Evolutionary conservation across 2,888 invertebrate genomes (phyloP).

Genomic region (Drosophila affinis): DNA sequence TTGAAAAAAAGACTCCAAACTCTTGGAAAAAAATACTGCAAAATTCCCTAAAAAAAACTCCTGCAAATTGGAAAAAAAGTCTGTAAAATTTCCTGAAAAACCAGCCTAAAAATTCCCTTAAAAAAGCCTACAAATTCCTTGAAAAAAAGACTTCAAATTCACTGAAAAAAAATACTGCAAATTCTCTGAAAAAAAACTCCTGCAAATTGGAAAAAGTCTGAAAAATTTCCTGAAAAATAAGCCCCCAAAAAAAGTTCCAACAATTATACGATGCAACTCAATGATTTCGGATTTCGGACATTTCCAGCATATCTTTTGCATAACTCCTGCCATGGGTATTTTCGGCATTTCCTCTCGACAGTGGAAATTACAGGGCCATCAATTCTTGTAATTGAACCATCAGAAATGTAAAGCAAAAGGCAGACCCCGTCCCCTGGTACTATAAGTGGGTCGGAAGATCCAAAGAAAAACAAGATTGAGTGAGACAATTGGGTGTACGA

Average conservation of each 20-base stretch:
- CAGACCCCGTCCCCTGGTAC: conserved; percentile 7
- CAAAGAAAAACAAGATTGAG: conserved; percentile 18
- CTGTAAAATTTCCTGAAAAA: neutral
- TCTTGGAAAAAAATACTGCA: neutral
- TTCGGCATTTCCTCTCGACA: conserved; percentile 5
- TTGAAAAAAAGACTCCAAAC: neutral
- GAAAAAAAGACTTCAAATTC: neutral
- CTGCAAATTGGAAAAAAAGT: too few relatives aligned
- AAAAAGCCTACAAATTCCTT: neutral
- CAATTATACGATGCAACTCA: neutral
- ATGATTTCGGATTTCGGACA: conserved; percentile 4
- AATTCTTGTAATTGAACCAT: conserved; percentile 43
- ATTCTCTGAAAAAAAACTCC: neutral
- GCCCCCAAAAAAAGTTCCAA: neutral
- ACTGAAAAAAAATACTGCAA: neutral
- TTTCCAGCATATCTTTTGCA: conserved; percentile 6
- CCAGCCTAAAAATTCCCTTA: neutral
- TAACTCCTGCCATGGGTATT: neutral
- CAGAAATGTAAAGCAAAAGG: conserved; percentile 19
- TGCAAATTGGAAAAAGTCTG: neutral
- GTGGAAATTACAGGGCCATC: conserved; percentile 42
- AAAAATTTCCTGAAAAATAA: neutral
- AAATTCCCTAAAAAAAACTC: too few relatives aligned
- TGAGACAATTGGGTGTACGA: conserved; percentile 20
- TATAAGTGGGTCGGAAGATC: conserved; percentile 12